Percentiles rank a stretch among this genome's conserved stretches.
Conservation (phyloP, 2,113 vertebrate species). For the Anolis carolinensis region DNA sequence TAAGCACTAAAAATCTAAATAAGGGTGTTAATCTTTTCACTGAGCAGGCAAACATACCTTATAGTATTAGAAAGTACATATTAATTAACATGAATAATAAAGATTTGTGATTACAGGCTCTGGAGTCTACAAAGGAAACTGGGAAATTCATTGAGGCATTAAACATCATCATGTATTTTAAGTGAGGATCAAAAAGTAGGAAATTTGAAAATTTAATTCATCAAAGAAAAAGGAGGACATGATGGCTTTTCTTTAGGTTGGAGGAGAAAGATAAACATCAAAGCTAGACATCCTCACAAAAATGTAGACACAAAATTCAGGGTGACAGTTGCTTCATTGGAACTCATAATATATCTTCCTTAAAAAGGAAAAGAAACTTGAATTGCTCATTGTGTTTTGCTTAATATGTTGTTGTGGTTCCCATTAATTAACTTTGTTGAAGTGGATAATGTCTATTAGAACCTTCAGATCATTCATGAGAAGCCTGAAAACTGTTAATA, state of each 20-base stretch:
- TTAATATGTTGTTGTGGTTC: constrained; percentile 1
- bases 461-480: no score
- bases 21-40: constrained; percentile 17
- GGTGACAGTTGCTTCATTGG: constrained; percentile 1
- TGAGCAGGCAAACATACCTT: background rate
- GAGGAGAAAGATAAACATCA: background rate
- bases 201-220: constrained; percentile 1
- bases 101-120: background rate
- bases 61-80: constrained; percentile 2
- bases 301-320: constrained; percentile 9
- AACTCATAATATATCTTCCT: background rate
- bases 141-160: background rate
- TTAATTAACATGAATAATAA: constrained; percentile 17
- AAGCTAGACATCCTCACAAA: background rate
- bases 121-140: background rate
- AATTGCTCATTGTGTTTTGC: background rate
- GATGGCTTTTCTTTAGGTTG: background rate
- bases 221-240: background rate
- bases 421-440: constrained; percentile 11
- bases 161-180: constrained; percentile 12
- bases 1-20: background rate
- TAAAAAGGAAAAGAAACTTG: background rate
- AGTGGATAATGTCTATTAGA: background rate
- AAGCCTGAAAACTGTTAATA: background rate
- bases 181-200: constrained; percentile 19